These are phyloP conservation scores for Lepeophtheirus salmonis DNA, from an alignment of 1,140 invertebrate species.

Conservation along the genomic window DNA sequence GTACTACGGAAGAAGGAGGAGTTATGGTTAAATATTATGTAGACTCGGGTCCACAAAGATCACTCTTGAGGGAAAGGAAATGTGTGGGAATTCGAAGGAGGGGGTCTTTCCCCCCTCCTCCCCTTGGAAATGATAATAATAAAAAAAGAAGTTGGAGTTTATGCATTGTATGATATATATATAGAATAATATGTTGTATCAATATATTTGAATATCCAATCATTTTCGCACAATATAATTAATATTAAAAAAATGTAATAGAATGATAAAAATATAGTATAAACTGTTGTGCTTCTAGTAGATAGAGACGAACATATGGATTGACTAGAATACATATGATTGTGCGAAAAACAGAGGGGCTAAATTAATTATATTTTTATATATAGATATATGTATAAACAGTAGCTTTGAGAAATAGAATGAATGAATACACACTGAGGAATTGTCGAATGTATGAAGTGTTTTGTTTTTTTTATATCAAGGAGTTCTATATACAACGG, in stretches of 20 bases:
- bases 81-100: no score
- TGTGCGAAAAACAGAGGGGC: no score
- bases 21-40: no score
- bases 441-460: background rate
- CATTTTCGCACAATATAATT: background rate
- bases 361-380: background rate
- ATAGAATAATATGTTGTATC: background rate
- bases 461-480: no score
- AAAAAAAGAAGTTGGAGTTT: no score
- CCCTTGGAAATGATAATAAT: no score
- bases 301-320: background rate
- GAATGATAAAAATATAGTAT: background rate
- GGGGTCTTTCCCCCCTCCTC: no score
- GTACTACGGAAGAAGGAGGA: no score
- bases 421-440: background rate
- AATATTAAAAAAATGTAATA: background rate
- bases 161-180: no score
- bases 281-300: background rate
- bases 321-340: background rate
- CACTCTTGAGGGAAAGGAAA: no score
- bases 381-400: background rate
- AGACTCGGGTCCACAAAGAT: no score
- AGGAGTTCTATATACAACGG: background rate
- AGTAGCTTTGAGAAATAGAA: background rate
- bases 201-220: background rate